phyloP scores from a whole-genome alignment of 2,888 invertebrate species.

The Notocelia uddmanniana region DNA sequence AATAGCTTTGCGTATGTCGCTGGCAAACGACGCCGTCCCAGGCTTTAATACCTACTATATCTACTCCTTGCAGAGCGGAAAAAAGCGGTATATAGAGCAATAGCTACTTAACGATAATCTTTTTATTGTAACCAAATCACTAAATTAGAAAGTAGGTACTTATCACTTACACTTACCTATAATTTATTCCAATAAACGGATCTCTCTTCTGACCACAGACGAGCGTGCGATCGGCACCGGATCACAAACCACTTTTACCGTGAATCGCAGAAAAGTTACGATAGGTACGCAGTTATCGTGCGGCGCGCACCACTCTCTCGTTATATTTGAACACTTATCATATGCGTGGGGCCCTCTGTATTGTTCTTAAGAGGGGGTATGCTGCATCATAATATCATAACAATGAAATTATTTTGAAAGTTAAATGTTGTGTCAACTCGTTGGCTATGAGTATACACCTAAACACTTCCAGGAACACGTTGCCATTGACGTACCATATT shows the following conservation, averaged over 20 bases:
- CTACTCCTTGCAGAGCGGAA: background rate
- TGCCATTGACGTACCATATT: background rate
- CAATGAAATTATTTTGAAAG: slow-evolving; percentile 43
- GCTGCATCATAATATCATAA: slow-evolving; percentile 11
- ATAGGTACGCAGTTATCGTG: slow-evolving; percentile 37
- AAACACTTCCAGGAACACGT: slow-evolving; percentile 12
- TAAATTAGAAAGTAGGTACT: slow-evolving; percentile 42
- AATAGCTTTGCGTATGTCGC: too few species aligned
- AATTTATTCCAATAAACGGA: slow-evolving; percentile 43
- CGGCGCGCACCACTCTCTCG: slow-evolving; percentile 42
- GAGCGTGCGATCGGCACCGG: slow-evolving; percentile 30
- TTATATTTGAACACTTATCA: slow-evolving; percentile 44
- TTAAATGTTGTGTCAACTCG: slow-evolving; percentile 21
- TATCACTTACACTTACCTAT: slow-evolving; percentile 38
- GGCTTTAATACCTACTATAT: too few species aligned
- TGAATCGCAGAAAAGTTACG: slow-evolving; percentile 36
- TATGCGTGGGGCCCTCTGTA: slow-evolving; percentile 39
- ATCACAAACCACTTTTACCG: slow-evolving; percentile 44
- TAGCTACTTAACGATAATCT: background rate
- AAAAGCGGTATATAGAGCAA: too few species aligned
- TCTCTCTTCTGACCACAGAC: slow-evolving; percentile 35
- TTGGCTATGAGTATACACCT: background rate
- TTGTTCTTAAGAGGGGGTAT: slow-evolving; percentile 38
- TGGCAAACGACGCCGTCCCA: too few species aligned
- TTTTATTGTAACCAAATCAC: background rate